Evolutionary conservation across 2,113 vertebrate genomes (phyloP).

Genomic region (Silurus asotus): DNA sequence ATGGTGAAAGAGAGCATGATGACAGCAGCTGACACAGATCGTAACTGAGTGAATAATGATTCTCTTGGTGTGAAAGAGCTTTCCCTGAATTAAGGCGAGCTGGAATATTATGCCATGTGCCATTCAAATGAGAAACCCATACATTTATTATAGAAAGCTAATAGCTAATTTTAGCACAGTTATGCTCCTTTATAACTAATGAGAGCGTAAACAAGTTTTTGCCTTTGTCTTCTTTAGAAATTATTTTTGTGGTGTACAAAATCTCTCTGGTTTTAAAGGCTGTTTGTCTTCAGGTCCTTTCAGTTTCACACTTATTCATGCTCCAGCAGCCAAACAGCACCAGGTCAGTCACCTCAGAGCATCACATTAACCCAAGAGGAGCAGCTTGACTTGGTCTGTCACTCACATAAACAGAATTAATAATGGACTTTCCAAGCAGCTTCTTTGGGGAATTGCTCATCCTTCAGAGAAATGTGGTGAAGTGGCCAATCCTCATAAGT

Average conservation of each 20-base stretch:
- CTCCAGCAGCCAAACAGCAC: not conserved
- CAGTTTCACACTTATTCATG: constrained; percentile 19
- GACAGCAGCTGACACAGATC: not conserved
- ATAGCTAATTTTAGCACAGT: not conserved
- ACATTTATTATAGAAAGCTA: not conserved
- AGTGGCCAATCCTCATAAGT: not conserved
- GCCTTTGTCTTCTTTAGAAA: not conserved
- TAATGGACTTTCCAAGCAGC: not conserved
- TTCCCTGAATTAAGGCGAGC: not conserved
- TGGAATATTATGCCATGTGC: not conserved
- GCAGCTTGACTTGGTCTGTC: not conserved
- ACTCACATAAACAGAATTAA: not conserved
- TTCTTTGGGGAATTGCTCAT: not conserved
- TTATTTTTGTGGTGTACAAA: too few relatives aligned
- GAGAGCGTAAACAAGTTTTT: not conserved
- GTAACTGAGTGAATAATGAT: constrained; percentile 4
- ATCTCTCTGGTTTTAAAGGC: not conserved
- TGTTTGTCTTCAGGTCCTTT: not conserved
- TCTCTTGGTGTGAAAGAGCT: not conserved
- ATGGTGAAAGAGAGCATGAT: not conserved
- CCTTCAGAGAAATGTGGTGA: not conserved
- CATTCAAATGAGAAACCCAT: not conserved
- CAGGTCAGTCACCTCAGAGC: not conserved
- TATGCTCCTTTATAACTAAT: not conserved
- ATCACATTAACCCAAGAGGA: constrained; percentile 5